These are phyloP conservation scores for Nemapogon koenigi DNA, from an alignment of 2,888 invertebrate species.

Conservation along the genomic window DNA sequence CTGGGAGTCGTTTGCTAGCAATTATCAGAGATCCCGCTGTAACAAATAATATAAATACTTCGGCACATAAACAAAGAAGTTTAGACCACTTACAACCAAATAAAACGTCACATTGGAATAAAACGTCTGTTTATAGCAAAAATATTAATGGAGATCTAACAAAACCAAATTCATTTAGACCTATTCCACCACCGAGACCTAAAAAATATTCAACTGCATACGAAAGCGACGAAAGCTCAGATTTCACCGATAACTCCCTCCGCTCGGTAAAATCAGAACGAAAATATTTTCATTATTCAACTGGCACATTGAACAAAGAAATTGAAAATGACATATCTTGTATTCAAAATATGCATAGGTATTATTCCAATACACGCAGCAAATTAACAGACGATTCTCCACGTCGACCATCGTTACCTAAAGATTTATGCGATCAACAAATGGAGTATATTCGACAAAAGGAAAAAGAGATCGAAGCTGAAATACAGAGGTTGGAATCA, in stretches of 20 bases:
- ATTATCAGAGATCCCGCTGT: constrained; percentile 64
- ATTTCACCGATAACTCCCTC: constrained; percentile 42
- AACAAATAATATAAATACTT: constrained; percentile 33
- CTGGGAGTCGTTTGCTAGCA: constrained; percentile 67
- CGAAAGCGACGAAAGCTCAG: constrained; percentile 52
- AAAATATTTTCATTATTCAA: constrained; percentile 51
- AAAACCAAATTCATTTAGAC: constrained; percentile 27
- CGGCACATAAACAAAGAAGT: constrained; percentile 24
- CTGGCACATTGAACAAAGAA: constrained; percentile 51
- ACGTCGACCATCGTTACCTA: constrained; percentile 67
- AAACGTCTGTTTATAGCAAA: constrained; percentile 20
- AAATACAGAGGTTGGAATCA: constrained; percentile 68
- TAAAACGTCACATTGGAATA: constrained; percentile 9
- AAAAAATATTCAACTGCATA: constrained; percentile 43
- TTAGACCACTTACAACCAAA: constrained; percentile 24
- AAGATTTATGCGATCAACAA: constrained; percentile 69
- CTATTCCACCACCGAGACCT: constrained; percentile 46
- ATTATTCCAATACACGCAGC: constrained; percentile 35
- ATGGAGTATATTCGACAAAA: constrained; percentile 71
- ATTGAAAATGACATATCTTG: constrained; percentile 52
- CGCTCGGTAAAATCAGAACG: constrained; percentile 41
- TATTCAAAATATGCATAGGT: constrained; percentile 54
- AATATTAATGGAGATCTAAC: constrained; percentile 21
- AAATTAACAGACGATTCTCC: constrained; percentile 23
- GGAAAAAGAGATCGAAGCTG: constrained; percentile 71